Evolutionary conservation across 2,888 invertebrate species (phyloP).

Genomic region (Rhogogaster chlorosoma): DNA sequence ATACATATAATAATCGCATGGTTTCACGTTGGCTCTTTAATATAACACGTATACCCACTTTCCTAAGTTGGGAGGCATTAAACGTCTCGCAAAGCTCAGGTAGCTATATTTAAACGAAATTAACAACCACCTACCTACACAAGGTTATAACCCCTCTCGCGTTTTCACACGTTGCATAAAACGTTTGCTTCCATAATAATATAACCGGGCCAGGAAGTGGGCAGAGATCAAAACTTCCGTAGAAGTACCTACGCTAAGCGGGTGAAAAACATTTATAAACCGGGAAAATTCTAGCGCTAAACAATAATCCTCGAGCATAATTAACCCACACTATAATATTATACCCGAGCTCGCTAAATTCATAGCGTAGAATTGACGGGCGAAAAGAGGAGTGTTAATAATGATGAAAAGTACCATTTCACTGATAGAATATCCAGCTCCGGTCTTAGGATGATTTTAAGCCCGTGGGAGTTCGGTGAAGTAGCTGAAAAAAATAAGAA

Average conservation of each 20-base stretch:
- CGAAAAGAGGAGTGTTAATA: neutral
- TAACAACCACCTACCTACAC: neutral
- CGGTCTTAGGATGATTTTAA: neutral
- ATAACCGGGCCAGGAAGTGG: neutral
- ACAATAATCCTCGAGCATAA: neutral
- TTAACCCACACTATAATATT: neutral
- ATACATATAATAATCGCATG: conserved; percentile 7
- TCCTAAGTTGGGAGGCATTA: conserved; percentile 1
- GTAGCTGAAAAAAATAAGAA: neutral
- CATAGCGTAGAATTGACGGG: neutral
- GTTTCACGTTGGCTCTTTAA: conserved; percentile 5
- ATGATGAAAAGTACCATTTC: neutral
- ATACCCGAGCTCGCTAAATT: neutral
- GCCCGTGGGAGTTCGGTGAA: neutral
- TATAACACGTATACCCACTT: neutral
- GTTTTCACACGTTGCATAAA: conserved; percentile 3
- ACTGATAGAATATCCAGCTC: neutral
- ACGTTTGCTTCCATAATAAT: neutral
- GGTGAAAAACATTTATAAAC: neutral
- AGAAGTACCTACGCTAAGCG: neutral
- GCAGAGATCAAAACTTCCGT: neutral
- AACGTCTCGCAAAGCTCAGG: conserved; percentile 31
- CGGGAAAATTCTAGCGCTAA: neutral
- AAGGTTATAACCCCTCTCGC: neutral
- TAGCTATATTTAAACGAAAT: conserved; percentile 12